A percentile compares a stretch with the other conserved stretches of the same genome.
These are phyloP conservation scores for Enteromius treurensis DNA, from an alignment of 2,797 vertebrate species.

Conservation along the genomic window DNA sequence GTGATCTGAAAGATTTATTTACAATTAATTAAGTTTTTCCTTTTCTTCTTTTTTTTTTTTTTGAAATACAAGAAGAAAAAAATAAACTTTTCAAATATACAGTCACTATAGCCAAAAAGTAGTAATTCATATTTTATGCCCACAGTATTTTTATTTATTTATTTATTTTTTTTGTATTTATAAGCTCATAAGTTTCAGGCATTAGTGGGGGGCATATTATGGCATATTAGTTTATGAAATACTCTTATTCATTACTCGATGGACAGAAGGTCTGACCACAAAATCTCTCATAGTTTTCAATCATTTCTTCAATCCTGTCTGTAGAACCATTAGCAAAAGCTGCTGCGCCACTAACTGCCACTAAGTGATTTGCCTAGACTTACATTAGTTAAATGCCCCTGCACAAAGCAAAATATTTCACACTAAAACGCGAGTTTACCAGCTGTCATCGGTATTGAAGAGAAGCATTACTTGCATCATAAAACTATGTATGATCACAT, in stretches of 20 bases:
- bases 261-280: neutral
- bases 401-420: conserved; percentile 31
- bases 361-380: conserved; percentile 3
- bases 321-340: neutral
- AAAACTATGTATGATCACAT: conserved; percentile 27
- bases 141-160: too few species aligned
- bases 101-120: neutral
- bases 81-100: neutral
- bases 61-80: neutral
- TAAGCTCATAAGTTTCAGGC: neutral
- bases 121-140: neutral
- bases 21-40: too few species aligned
- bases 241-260: neutral
- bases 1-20: neutral
- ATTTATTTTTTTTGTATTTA: neutral
- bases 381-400: neutral
- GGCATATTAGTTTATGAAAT: neutral
- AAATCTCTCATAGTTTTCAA: neutral
- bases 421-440: conserved; percentile 14
- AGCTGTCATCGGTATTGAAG: neutral
- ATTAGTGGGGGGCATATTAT: neutral
- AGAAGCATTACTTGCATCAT: conserved; percentile 28
- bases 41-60: neutral
- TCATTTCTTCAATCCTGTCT: neutral
- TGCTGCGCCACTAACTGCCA: neutral